Base-by-base conservation (phyloP, 2,113 vertebrate genomes). In the Syngnathus scovelli region DNA sequence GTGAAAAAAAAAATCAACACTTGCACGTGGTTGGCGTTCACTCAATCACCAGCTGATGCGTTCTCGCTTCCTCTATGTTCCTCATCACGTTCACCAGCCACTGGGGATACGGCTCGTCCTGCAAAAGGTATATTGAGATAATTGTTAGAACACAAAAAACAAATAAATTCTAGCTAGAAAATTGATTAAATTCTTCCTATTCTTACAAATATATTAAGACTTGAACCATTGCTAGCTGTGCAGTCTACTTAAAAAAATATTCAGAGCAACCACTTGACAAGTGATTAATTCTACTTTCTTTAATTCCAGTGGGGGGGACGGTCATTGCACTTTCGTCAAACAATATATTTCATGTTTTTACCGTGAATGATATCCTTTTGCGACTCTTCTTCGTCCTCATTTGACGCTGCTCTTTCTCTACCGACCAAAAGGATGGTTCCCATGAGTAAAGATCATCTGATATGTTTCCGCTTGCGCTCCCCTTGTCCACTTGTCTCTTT, bases 1-100 rank as follows among this genome's bases (percentile, higher is more conserved):
- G 2, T 33, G 27, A 33, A 33, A 33, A 33, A 56, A 33, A 61
- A 44, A 62, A 38, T 4, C 11, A 33, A 62, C 12, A 27, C 23
- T 62, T 21, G 38, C 38, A 15, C 38, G 15, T 61, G 38, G 60
- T 43, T 41, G 18, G 2, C 27, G 4, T 41, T 69, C 64, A 88
- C 78, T 94, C 92, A 61, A 93, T 83, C 33, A 82, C 82, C 55
- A 94, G 78, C 18, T 91, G 79, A 3, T 94, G 89, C 16, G 74
- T 77, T 18, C 79, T 88, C 67, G 93, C 93, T 63, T 93, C 92
- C 33, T 94, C 92, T 0, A 94, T 89, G 71, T 91, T 89, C 66
- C 73, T 21, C 87, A 95, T 92, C 48, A 93, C 86, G 6, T 80
- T 56, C 54, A 89, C 85, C 61, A 93, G 2, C 92, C 93, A 94